Evolutionary conservation across 2,113 vertebrate species (phyloP), one percentile per base, ranked within the genome.

Genomic region (Saccopteryx bilineata): DNA sequence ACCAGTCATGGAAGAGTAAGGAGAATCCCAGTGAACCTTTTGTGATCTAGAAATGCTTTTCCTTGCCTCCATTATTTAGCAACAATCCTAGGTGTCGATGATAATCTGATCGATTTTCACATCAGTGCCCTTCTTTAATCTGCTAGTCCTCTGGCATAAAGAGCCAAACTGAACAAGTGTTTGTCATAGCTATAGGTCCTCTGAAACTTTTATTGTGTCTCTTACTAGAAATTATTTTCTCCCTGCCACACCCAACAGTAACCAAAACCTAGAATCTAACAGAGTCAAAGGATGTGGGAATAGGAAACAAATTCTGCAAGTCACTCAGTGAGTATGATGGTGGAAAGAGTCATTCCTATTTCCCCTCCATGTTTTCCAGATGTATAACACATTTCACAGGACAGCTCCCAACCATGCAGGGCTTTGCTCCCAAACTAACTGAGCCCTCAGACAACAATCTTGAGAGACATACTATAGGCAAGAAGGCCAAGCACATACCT

Each of bases 11-110:
- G 63, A 71, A 66, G 58, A 56, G 63, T 4, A 79, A 91, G 52
- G 60, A 2, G 48, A 79, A n/a, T 66, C 18, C 9, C 39, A 60
- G 1, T 60, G 76, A 84, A 84, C 61, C 5, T 82, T 87, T 17
- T 87, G 82, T 39, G 26, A 48, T 74, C 52, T 95, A 75, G 75
- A 85, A 79, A 80, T 81, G 52, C 14, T 71, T 21, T 31, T 81
- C 26, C 8, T 46, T 71, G 9, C 1, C 60, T 31, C 61, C 10
- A 33, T 93, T 69, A 76, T n/a, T 88, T 79, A 91, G 52, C 33
- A 87, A n/a, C 5, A 65, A 84, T 69, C 17, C 12, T 33, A 76
- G 17, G 18, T 24, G 26, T 4, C 79, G n/a, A 39, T 61, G 19
- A 31, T 61, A 83, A 72, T 39, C 26, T 52, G 19, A 68, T 56